Evolutionary conservation across 2,113 vertebrate species (phyloP), one percentile per base, ranked within the genome.

Genomic region (Pan paniscus): DNA sequence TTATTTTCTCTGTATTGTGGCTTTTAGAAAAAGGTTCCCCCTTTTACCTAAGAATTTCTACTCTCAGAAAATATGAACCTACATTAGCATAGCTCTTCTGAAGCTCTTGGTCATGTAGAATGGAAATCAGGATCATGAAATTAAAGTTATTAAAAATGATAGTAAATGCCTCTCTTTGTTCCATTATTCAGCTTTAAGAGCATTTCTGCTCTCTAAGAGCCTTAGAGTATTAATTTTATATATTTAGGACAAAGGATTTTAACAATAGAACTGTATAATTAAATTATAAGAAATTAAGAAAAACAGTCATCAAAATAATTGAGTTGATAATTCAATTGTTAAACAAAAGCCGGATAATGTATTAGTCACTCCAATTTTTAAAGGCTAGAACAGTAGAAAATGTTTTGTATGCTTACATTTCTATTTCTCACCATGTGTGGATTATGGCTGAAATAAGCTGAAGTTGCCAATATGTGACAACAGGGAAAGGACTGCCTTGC

Each of bases 131-230:
- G 61, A 67, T 88, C 59, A 82, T 81, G 92, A 87, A 97, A 87
- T 80, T 95, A 93, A 95, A 89, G 48, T 79, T 93, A 91, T 79
- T 94, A 86, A 91, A 97, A 96, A 68, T 64, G 48, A 92, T 87
- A 81, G 52, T 83, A 76, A 97, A 96, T 72, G 79, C 46, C 9
- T 80, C 48, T 86, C 83, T 96, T 93, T 94, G 79, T 83, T 92
- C 57, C 67, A 35, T 68, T 93, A 91, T 55, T 93, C 43, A 90
- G 30, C 13, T 96, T 96, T 92, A 75, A 87, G 48, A 93, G 40
- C 52, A 93, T 78, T 46, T 81, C 67, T 89, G 67, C 59, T 93
- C 40, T 91, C 76, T 95, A 78, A 55, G 73, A 95, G 35, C 18
- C 22, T 78, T 23, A n/a, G 43, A 61, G 22, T 94, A 85, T 73